Percentiles rank a stretch among this genome's conserved stretches.
phyloP scores from a whole-genome alignment of 2,888 invertebrate species.

The Nyleta sp. region DNA sequence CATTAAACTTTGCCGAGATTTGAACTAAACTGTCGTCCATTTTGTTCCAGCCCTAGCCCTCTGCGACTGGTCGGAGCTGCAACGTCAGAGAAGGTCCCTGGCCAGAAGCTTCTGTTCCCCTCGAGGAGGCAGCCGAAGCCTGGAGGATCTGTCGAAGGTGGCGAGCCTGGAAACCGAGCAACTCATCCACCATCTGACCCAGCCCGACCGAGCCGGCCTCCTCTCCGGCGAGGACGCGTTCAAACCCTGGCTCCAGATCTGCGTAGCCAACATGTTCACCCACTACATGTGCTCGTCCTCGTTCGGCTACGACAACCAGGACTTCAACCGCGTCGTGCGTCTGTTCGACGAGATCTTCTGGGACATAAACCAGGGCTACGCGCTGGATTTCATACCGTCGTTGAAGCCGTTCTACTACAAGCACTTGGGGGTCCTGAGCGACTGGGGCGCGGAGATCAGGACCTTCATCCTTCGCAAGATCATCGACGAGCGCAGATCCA shows the following conservation, averaged over 20 bases:
- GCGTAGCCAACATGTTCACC: conserved; percentile 93
- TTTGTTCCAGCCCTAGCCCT: conserved; percentile 88
- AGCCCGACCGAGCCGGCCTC: conserved; percentile 75
- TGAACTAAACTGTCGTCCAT: too few relatives aligned
- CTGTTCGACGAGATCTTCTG: conserved; percentile 94
- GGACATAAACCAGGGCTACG: conserved; percentile 95
- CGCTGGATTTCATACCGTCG: conserved; percentile 94
- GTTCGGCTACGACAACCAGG: conserved; percentile 87
- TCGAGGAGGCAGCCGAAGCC: conserved; percentile 88
- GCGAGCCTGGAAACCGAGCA: conserved; percentile 87
- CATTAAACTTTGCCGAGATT: too few relatives aligned
- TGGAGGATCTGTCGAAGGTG: conserved; percentile 88
- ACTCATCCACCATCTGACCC: conserved; percentile 85
- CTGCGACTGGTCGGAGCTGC: conserved; percentile 94
- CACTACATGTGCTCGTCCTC: conserved; percentile 93
- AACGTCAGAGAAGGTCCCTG: conserved; percentile 89
- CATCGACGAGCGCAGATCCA: conserved; percentile 85
- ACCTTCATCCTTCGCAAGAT: conserved; percentile 89
- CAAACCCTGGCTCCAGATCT: conserved; percentile 88
- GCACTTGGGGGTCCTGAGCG: conserved; percentile 87
- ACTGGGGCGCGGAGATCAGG: conserved; percentile 88
- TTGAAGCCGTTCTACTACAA: conserved; percentile 88
- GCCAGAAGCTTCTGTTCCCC: conserved; percentile 92
- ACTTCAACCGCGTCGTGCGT: conserved; percentile 87
- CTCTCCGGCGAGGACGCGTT: conserved; percentile 83